Evolutionary conservation across 2,888 invertebrate species (phyloP), one percentile per base, ranked within the genome.

Genomic region (Lithophane leautieri): DNA sequence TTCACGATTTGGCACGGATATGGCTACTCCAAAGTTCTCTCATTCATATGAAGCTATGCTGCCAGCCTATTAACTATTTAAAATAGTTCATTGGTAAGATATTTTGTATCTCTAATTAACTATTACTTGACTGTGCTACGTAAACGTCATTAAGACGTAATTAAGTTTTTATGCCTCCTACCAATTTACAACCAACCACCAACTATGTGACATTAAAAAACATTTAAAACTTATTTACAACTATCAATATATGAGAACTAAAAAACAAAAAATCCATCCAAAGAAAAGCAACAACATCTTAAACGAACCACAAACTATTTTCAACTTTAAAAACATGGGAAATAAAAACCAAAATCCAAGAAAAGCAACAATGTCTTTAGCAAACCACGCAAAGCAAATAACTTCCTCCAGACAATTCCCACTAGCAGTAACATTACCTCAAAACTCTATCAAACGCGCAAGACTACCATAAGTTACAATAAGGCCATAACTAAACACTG

Each of bases 401-500:
- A 81, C 34, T n/a, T n/a, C 11, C 19, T 0, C 22, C 19, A 71
- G 52, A 71, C 52, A 12, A 77, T 69, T 58, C 61, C 62, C 42
- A 62, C 44, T 54, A n/a, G 42, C 69, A 70, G 12, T 79, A 58
- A 77, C 25, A 63, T 25, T 60, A 68, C 34, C 73, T 73, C 52
- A 60, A 68, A 83, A 73, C 60, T 67, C 62, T 81, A 75, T 78
- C 71, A 79, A 73, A 82, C 61, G 50, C 9, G 22, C 47, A 40
- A 70, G 70, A 73, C 78, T 63, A 79, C 68, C 81, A 81, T 86
- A 86, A 82, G 76, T 86, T 76, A 78, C 75, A 84, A 85, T 82
- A 82, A 84, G 76, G 70, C 66, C 77, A 73, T 70, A 75, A 67
- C 81, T 81, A 88, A 85, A 88, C 81, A 84, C 86, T 79, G 87